Percentiles rank a stretch among this genome's conserved stretches.
These are phyloP conservation scores for Merodon equestris DNA, from an alignment of 2,888 invertebrate genomes.

Conservation along the genomic window DNA sequence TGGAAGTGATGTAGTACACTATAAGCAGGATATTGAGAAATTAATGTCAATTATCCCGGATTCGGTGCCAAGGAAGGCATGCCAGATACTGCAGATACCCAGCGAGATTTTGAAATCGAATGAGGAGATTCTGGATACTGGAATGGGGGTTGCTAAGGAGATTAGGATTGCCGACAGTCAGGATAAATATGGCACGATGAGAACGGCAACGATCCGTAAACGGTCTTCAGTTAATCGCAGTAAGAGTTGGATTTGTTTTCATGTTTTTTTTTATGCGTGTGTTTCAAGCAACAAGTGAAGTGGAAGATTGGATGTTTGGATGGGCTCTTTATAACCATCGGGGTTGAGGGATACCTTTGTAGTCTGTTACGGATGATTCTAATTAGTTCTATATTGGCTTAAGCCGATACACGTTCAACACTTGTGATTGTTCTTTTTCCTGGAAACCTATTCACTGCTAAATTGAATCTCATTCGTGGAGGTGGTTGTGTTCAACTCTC, in stretches of 20 bases:
- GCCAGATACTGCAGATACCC: slow-evolving; percentile 75
- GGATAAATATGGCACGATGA: slow-evolving; percentile 41
- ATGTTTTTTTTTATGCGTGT: no score
- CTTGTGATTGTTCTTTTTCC: no score
- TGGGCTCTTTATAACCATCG: no score
- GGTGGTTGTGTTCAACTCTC: no score
- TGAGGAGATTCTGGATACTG: slow-evolving; percentile 30
- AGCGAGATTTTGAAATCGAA: slow-evolving; percentile 25
- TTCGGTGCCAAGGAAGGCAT: slow-evolving; percentile 75
- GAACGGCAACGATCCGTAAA: slow-evolving; percentile 55
- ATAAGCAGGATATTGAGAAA: slow-evolving; percentile 71
- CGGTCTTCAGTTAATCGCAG: slow-evolving; percentile 56
- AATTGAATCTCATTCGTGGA: no score
- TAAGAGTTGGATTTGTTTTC: slow-evolving; percentile 24
- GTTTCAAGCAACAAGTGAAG: no score
- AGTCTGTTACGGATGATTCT: no score
- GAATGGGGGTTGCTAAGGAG: slow-evolving; percentile 30
- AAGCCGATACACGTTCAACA: no score
- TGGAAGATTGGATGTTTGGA: no score
- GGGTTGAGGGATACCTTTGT: no score
- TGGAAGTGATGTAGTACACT: slow-evolving; percentile 45
- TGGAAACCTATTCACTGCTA: no score
- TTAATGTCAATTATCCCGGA: slow-evolving; percentile 75
- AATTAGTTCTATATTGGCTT: no score
- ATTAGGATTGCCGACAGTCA: slow-evolving; percentile 21